A percentile compares a stretch with the other conserved stretches of the same genome.
These are phyloP conservation scores for Eilema depressum DNA, from an alignment of 2,888 invertebrate genomes.

Conservation along the genomic window DNA sequence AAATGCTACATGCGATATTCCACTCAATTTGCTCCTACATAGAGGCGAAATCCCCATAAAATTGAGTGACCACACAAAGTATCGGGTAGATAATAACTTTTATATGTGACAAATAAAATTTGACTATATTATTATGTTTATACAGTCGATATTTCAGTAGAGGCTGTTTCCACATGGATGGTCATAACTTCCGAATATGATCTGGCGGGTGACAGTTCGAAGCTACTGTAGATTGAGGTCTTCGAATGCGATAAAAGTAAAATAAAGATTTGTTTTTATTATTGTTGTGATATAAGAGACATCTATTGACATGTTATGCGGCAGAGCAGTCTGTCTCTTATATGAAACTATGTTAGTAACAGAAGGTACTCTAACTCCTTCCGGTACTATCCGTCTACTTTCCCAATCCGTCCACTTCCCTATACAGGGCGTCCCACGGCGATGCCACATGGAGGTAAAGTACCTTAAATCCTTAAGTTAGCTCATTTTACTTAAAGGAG, in stretches of 20 bases:
- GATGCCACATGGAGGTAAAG: too few relatives aligned
- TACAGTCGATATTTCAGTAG: constrained; percentile 32
- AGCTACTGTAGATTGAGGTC: constrained; percentile 52
- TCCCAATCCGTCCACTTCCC: too few relatives aligned
- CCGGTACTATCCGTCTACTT: too few relatives aligned
- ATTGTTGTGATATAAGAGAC: background rate
- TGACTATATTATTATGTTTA: constrained; percentile 11
- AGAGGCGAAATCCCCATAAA: constrained; percentile 53
- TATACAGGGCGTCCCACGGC: too few relatives aligned
- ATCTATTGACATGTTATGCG: background rate
- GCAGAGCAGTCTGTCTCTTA: too few relatives aligned
- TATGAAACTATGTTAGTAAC: too few relatives aligned
- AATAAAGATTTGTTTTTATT: constrained; percentile 27
- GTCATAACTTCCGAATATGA: constrained; percentile 60
- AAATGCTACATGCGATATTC: constrained; percentile 49
- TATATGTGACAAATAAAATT: constrained; percentile 21
- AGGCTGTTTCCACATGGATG: constrained; percentile 35
- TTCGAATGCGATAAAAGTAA: constrained; percentile 45
- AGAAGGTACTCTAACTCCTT: too few relatives aligned
- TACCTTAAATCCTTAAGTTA: too few relatives aligned
- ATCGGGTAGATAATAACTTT: constrained; percentile 39
- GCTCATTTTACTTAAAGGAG: too few relatives aligned
- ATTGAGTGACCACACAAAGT: constrained; percentile 50
- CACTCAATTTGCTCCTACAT: constrained; percentile 52
- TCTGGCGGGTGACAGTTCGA: constrained; percentile 55